Conservation (phyloP, 2,797 vertebrate genomes). For the Dryobates pubescens region DNA sequence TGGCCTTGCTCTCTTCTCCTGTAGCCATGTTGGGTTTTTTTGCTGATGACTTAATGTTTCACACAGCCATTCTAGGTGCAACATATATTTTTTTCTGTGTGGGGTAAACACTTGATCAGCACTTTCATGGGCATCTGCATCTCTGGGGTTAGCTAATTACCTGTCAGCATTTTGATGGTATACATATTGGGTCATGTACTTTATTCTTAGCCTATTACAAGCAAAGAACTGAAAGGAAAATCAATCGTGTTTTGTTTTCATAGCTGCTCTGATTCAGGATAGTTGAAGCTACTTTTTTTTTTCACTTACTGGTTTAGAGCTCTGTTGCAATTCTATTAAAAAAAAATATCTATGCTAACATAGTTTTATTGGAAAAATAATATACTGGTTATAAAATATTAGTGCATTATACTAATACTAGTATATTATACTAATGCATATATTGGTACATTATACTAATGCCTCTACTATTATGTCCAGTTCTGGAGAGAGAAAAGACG, state of each 20-base stretch:
- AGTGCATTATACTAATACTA: too few species aligned
- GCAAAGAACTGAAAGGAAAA: not conserved
- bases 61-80: not conserved
- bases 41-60: not conserved
- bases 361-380: too few species aligned
- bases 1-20: not conserved
- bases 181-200: not conserved
- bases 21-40: not conserved
- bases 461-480: too few species aligned
- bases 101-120: not conserved
- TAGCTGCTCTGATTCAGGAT: not conserved
- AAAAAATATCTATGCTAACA: not conserved
- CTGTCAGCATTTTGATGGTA: not conserved
- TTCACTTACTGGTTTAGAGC: not conserved
- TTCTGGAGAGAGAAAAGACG: too few species aligned
- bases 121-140: not conserved
- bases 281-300: not conserved
- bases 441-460: too few species aligned
- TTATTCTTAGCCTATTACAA: not conserved
- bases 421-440: too few species aligned
- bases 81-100: not conserved
- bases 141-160: not conserved
- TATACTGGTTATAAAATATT: too few species aligned
- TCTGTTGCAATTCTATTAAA: not conserved
- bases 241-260: not conserved